Evolutionary conservation across 2,888 invertebrate genomes (phyloP).

Genomic region (Drosophila picticornis): DNA sequence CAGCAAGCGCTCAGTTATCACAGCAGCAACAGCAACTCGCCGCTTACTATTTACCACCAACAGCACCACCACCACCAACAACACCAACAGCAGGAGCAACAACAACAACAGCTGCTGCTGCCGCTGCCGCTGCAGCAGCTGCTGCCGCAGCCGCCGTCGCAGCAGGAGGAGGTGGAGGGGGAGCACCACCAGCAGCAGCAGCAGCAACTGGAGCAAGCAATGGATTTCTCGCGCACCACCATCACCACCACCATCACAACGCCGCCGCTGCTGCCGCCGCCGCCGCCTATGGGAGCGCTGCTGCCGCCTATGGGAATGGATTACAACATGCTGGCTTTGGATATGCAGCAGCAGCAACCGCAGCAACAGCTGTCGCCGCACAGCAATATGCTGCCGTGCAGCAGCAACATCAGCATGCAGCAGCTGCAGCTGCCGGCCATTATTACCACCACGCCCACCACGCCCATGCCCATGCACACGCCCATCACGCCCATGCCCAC

Average conservation of each 20-base stretch:
- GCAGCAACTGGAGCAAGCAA: conserved; percentile 72
- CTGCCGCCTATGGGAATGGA: conserved; percentile 81
- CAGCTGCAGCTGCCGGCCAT: conserved; percentile 73
- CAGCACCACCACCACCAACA: conserved; percentile 41
- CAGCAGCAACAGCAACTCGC: conserved; percentile 62
- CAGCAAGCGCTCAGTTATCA: conserved; percentile 45
- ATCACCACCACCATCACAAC: conserved; percentile 9
- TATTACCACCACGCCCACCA: conserved; percentile 85
- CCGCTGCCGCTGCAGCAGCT: conserved; percentile 36
- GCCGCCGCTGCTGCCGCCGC: conserved; percentile 79
- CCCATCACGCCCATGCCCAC: conserved; percentile 58
- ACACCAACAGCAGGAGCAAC: conserved; percentile 42
- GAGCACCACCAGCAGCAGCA: conserved; percentile 59
- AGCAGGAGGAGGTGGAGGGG: conserved; percentile 70
- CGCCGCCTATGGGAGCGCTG: conserved; percentile 79
- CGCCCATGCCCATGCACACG: conserved; percentile 49
- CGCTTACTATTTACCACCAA: conserved; percentile 58
- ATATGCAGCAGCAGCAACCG: conserved; percentile 82
- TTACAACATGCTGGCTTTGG: conserved; percentile 85
- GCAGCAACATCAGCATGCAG: conserved; percentile 72
- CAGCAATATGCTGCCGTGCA: conserved; percentile 77
- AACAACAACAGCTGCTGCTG: conserved; percentile 41
- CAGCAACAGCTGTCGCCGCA: conserved; percentile 72
- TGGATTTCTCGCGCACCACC: conserved; percentile 82
- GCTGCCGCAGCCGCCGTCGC: conserved; percentile 68